A percentile compares a stretch with the other conserved stretches of the same genome.
phyloP scores from a whole-genome alignment of 2,113 vertebrate genomes.

The Pseudorectes ferrugineus region DNA sequence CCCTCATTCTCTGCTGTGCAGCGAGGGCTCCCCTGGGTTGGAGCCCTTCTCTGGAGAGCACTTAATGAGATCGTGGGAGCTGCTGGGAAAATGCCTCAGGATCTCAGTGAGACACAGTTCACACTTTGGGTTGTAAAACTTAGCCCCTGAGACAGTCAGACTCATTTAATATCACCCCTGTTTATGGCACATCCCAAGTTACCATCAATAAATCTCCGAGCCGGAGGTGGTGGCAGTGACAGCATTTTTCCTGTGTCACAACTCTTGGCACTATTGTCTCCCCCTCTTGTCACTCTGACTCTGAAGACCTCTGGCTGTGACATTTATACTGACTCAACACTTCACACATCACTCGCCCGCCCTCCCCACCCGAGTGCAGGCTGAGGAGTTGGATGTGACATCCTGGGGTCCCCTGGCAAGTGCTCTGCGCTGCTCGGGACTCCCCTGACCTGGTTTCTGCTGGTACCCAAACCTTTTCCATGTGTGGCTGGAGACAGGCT shows the following conservation, averaged over 20 bases:
- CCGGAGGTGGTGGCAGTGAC: conserved; percentile 22
- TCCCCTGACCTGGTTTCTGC: not conserved
- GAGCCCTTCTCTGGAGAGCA: not conserved
- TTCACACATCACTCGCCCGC: not conserved
- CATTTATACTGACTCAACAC: conserved; percentile 41
- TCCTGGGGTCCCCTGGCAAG: not conserved
- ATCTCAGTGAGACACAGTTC: not conserved
- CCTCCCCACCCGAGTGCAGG: not conserved
- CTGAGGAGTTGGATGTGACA: conserved; percentile 38
- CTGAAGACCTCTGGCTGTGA: conserved; percentile 7
- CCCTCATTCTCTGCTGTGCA: not conserved
- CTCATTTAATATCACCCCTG: conserved; percentile 51
- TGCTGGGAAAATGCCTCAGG: conserved; percentile 27
- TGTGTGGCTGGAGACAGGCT: not conserved
- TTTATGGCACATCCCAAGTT: conserved; percentile 54
- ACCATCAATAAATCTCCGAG: conserved; percentile 57
- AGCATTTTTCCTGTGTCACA: conserved; percentile 37
- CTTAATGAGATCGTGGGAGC: not conserved
- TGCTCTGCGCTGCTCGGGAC: not conserved
- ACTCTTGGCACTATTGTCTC: conserved; percentile 25
- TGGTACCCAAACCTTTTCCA: not conserved
- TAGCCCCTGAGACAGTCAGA: not conserved
- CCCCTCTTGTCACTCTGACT: conserved; percentile 37
- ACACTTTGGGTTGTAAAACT: not conserved
- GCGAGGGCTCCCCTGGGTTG: not conserved